Percentiles rank a stretch among this genome's conserved stretches.
These are phyloP conservation scores for Drosophila willistoni DNA, from an alignment of 1,140 invertebrate genomes.

Conservation along the genomic window DNA sequence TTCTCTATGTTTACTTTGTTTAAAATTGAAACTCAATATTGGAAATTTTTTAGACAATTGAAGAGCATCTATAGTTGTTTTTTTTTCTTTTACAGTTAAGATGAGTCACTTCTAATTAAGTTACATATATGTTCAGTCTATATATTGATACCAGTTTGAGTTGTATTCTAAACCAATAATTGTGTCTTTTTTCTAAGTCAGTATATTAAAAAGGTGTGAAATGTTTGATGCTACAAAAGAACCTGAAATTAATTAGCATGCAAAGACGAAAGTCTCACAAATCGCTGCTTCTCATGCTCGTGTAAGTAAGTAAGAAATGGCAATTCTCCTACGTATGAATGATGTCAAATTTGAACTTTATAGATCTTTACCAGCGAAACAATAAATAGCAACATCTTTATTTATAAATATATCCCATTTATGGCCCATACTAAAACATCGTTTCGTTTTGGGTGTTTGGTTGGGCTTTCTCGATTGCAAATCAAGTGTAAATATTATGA, in stretches of 20 bases:
- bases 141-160: background rate
- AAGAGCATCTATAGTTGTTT: no score
- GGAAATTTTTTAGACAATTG: no score
- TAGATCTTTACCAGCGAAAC: slow-evolving; percentile 31
- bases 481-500: slow-evolving; percentile 48
- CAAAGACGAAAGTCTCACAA: slow-evolving; percentile 11
- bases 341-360: slow-evolving; percentile 9
- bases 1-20: no score
- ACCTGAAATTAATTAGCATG: slow-evolving; percentile 62
- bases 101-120: background rate
- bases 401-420: slow-evolving; percentile 46
- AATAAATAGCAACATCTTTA: slow-evolving; percentile 45
- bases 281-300: slow-evolving; percentile 1
- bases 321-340: background rate
- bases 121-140: background rate
- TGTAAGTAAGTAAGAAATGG: background rate
- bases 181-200: background rate
- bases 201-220: slow-evolving; percentile 49
- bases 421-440: slow-evolving; percentile 57
- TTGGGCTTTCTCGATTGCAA: slow-evolving; percentile 14
- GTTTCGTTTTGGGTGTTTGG: background rate
- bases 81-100: no score
- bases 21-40: no score
- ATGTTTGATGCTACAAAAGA: slow-evolving; percentile 47
- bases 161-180: background rate